These are phyloP conservation scores for Nebria ingens DNA, from an alignment of 1,140 invertebrate species.

Conservation along the genomic window DNA sequence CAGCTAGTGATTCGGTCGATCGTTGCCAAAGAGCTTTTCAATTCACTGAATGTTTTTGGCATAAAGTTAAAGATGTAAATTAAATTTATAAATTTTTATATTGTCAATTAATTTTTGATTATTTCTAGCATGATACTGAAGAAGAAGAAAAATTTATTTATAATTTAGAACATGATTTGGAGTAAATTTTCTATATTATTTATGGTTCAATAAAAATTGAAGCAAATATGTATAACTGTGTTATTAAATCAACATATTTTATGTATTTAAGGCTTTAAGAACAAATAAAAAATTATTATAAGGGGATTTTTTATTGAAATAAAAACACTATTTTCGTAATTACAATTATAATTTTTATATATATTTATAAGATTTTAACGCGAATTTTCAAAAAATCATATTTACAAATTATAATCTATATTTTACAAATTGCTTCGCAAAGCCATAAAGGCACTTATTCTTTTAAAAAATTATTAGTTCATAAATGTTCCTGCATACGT, in stretches of 20 bases:
- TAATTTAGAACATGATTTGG: not conserved
- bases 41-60: conserved; percentile 5
- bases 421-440: not conserved
- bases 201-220: too few species aligned
- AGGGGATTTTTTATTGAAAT: not conserved
- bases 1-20: not conserved
- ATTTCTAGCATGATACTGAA: not conserved
- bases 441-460: too few species aligned
- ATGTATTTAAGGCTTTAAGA: too few species aligned
- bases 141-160: not conserved
- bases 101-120: not conserved
- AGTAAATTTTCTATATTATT: too few species aligned
- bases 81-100: conserved; percentile 4
- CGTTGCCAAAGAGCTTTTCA: not conserved
- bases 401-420: not conserved
- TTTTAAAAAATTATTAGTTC: too few species aligned
- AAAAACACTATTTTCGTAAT: not conserved
- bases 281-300: not conserved
- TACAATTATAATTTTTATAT: not conserved
- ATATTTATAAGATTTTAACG: not conserved
- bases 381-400: not conserved
- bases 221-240: too few species aligned
- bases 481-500: too few species aligned
- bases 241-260: too few species aligned
- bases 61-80: not conserved